phyloP scores from a whole-genome alignment of 1,140 invertebrate species.

The Brachionus rubens region DNA sequence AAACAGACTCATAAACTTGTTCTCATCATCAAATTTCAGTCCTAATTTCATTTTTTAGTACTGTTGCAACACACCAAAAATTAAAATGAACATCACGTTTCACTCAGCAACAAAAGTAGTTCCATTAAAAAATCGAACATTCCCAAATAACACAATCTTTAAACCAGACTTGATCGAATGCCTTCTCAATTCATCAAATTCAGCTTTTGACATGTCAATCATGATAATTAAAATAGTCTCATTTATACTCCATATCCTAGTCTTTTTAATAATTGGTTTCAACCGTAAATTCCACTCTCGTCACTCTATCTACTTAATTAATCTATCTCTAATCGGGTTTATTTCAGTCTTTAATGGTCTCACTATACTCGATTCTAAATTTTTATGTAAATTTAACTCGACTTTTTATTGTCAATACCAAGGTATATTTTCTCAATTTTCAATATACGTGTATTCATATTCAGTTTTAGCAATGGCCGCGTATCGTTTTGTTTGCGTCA shows the following conservation, averaged over 20 bases:
- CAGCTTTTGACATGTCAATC: neutral
- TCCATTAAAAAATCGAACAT: no score
- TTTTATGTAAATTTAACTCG: slow-evolving; percentile 13
- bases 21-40: no score
- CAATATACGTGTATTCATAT: slow-evolving; percentile 32
- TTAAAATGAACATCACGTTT: no score
- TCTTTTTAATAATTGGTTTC: neutral
- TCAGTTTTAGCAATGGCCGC: slow-evolving; percentile 15
- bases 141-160: neutral
- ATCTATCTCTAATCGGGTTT: slow-evolving; percentile 34
- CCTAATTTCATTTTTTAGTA: no score
- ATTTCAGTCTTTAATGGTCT: slow-evolving; percentile 17
- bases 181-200: neutral
- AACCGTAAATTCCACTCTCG: slow-evolving; percentile 29
- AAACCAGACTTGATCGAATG: neutral
- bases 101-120: no score
- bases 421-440: slow-evolving; percentile 13
- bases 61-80: no score
- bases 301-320: slow-evolving; percentile 19
- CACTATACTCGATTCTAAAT: neutral
- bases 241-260: neutral
- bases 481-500: slow-evolving; percentile 22
- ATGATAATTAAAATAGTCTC: neutral
- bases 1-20: no score
- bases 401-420: slow-evolving; percentile 21